Evolutionary conservation across 2,797 vertebrate species (phyloP).

Genomic region (Garrulus glandarius): DNA sequence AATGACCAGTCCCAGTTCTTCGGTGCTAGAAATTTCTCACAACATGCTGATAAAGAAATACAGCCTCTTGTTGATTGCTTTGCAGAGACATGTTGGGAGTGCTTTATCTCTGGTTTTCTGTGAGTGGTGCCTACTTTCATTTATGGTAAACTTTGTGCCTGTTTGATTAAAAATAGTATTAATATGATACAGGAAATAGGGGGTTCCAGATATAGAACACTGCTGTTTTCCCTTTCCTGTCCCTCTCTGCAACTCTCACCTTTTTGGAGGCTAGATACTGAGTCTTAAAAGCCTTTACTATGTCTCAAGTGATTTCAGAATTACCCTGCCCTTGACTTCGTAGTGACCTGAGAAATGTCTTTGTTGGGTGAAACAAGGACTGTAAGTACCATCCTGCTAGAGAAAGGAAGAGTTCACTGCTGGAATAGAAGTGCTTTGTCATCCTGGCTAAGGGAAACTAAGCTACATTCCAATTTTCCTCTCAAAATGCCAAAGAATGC

Average conservation of each 20-base stretch:
- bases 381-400: not conserved
- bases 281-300: not conserved
- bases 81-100: not conserved
- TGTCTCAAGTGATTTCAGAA: not conserved
- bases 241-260: not conserved
- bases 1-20: not conserved
- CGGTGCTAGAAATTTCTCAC: not conserved
- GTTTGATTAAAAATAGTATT: not conserved
- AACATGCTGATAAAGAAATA: not conserved
- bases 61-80: not conserved
- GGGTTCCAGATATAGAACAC: not conserved
- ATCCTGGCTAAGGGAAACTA: slow-evolving; percentile 45
- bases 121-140: not conserved
- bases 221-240: not conserved
- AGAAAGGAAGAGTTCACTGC: not conserved
- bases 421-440: slow-evolving; percentile 45
- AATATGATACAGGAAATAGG: not conserved
- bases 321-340: not conserved
- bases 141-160: not conserved
- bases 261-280: not conserved
- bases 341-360: not conserved
- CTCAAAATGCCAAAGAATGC: slow-evolving; percentile 7
- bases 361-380: not conserved
- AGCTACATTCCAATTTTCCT: not conserved
- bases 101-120: not conserved